Conservation (phyloP, 2,797 vertebrate genomes). For the Muscicapa comitata region DNA sequence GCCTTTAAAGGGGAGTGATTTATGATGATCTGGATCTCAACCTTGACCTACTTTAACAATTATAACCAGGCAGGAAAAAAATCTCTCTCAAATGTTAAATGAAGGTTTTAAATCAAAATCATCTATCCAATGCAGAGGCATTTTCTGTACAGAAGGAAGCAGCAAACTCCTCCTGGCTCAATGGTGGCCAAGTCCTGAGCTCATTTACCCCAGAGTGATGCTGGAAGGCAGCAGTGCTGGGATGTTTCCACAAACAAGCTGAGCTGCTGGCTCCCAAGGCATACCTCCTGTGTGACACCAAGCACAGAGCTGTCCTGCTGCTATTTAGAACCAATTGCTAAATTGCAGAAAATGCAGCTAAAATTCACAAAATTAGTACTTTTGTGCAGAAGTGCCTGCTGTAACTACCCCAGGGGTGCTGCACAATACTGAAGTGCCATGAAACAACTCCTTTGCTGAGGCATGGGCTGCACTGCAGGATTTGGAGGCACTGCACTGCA, state of each 20-base stretch:
- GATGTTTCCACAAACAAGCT: neutral
- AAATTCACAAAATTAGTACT: neutral
- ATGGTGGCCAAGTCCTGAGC: neutral
- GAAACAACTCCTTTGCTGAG: neutral
- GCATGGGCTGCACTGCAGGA: neutral
- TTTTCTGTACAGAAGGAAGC: neutral
- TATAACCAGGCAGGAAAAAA: neutral
- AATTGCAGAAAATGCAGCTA: neutral
- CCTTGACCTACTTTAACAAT: constrained; percentile 30
- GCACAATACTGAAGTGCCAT: neutral
- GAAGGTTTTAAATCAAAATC: neutral
- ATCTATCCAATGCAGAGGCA: neutral
- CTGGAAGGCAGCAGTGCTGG: neutral
- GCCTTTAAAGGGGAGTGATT: constrained; percentile 1
- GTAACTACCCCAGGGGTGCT: neutral
- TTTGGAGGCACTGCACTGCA: neutral
- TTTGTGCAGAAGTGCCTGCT: neutral
- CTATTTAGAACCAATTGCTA: neutral
- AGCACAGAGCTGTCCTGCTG: neutral
- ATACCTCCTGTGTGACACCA: rapidly evolving
- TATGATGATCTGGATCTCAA: neutral
- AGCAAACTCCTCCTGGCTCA: neutral
- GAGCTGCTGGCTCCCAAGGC: neutral
- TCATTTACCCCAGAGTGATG: neutral
- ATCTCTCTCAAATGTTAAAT: neutral